phyloP scores from a whole-genome alignment of 2,888 invertebrate species.

The Panopea generosa region DNA sequence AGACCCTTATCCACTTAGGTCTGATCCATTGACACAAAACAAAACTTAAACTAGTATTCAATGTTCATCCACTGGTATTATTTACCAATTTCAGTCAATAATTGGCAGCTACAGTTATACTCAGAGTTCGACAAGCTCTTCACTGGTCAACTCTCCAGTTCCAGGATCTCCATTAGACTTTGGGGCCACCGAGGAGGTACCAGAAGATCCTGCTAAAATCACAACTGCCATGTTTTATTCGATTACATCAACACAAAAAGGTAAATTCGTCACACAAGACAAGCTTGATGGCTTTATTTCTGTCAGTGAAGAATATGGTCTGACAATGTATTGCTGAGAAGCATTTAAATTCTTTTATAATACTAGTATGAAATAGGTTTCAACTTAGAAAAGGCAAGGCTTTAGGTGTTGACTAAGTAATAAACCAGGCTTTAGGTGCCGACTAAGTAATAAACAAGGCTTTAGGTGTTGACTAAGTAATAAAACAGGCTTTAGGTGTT shows the following conservation, averaged over 20 bases:
- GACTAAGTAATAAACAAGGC: no score
- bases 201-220: constrained; percentile 87
- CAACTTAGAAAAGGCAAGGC: no score
- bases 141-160: not conserved
- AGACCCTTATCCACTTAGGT: not conserved
- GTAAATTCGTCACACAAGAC: constrained; percentile 83
- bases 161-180: constrained; percentile 19
- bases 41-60: no score
- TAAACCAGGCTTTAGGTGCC: no score
- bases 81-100: constrained; percentile 82
- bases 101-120: constrained; percentile 73
- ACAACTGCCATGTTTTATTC: constrained; percentile 90
- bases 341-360: no score
- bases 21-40: no score
- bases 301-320: not conserved
- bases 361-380: no score
- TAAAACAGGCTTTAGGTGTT: no score
- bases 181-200: constrained; percentile 18
- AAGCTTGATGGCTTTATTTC: not conserved
- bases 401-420: no score
- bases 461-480: no score
- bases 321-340: no score
- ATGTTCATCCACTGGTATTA: no score
- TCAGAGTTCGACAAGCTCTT: constrained; percentile 15
- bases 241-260: constrained; percentile 90